Base-by-base conservation (phyloP, 2,113 vertebrate species). In the Etia nguti region DNA sequence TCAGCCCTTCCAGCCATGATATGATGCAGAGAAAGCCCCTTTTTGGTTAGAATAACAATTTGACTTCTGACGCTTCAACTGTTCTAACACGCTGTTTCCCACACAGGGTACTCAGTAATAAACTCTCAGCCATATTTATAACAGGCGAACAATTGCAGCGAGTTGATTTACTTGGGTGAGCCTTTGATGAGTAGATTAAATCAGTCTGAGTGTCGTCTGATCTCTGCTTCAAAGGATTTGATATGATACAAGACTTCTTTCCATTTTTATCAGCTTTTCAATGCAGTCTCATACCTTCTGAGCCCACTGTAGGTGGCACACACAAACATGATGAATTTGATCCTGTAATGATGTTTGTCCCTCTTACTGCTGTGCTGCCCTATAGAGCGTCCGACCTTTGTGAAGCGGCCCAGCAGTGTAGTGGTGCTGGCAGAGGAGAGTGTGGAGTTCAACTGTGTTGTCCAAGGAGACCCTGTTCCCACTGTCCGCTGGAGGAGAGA, bases 401-500 rank as follows among this genome's bases (percentile, higher is more conserved):
- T 97, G 90, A 98, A 97, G 94, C 97, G 97, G 88, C 98, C 98
- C 1, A 98, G 97, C 94, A 98, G 97, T 77, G 91, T 97, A 89
- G 97, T 98, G 2, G 97, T 98, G n/a, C 96, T 98, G 84, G 97
- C 97, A 77, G 98, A 98, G 3, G 98, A 98, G 79, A 98, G 96
- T 2, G 98, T 97, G 0, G 97, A 99, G 86, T 99, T 99, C 73
- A 97, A 97, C 88, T 99, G 98, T 75, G 96, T 97, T 73, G 98
- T 97, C 34, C 96, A 97, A 94, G 98, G 98, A 43, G 98, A 99
- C 94, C 98, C 98, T 2, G 97, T 98, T 46, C 98, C 98, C 70
- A 98, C 97, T 2, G 96, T 98, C 16, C 97, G 98, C n/a, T 99
- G 98, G 98, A 97, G 97, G 70, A 99, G 97, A 89, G 98, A 99